Percentiles rank a stretch among this genome's conserved stretches.
Conservation (phyloP, 2,113 vertebrate genomes). For the Copsychus sechellarum region DNA sequence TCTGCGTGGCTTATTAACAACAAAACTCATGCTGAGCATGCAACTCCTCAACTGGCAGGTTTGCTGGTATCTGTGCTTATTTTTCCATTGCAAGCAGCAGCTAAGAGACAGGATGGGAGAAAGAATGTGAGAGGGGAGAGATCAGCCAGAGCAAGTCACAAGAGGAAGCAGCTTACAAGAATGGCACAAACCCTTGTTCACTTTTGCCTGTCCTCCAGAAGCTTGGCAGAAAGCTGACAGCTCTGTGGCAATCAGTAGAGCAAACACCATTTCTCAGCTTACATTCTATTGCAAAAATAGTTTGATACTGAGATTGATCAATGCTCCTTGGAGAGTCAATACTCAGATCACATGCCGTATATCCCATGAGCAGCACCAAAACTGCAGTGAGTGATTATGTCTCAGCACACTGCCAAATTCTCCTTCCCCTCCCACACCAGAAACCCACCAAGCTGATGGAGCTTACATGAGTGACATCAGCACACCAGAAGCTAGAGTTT, state of each 20-base stretch:
- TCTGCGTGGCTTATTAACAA: neutral
- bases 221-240: neutral
- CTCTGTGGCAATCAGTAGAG: neutral
- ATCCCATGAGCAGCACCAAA: neutral
- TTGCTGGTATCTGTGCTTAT: neutral
- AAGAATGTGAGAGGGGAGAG: neutral
- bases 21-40: neutral
- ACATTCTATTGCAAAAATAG: neutral
- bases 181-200: neutral
- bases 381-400: neutral
- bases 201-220: neutral
- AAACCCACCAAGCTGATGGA: neutral
- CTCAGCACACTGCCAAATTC: neutral
- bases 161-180: neutral
- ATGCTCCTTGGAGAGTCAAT: neutral
- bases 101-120: neutral
- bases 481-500: neutral
- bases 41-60: neutral
- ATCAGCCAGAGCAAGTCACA: neutral
- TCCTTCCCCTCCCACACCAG: neutral
- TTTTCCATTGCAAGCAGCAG: neutral
- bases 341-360: neutral
- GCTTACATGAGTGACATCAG: neutral
- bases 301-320: neutral
- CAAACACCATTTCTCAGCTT: neutral